Conservation (phyloP, 2,888 invertebrate genomes). For the Saturnia pavonia region DNA sequence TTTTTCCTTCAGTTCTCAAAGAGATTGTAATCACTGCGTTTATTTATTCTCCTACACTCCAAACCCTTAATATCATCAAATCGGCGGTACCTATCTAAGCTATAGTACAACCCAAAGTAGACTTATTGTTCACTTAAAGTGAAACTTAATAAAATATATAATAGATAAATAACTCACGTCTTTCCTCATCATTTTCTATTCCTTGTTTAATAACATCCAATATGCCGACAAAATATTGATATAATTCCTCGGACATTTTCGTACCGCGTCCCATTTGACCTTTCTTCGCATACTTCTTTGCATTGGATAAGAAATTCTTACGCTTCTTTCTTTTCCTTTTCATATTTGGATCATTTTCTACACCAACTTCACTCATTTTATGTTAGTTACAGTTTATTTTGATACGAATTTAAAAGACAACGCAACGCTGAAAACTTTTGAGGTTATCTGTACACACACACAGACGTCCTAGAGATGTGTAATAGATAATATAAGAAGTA, state of each 20-base stretch:
- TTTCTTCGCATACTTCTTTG: slow-evolving; percentile 88
- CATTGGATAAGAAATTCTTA: slow-evolving; percentile 86
- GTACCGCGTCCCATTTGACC: slow-evolving; percentile 87
- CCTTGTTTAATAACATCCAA: slow-evolving; percentile 86
- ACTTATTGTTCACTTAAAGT: not conserved
- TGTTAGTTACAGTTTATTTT: not conserved
- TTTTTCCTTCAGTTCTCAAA: too few species aligned
- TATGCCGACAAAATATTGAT: slow-evolving; percentile 89
- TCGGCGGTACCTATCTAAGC: too few species aligned
- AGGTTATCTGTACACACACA: too few species aligned
- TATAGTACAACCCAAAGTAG: not conserved
- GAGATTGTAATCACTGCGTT: too few species aligned
- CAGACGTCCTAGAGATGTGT: too few species aligned
- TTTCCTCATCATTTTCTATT: slow-evolving; percentile 86
- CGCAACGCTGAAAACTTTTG: slow-evolving; percentile 2
- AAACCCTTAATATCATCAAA: too few species aligned
- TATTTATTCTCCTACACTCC: too few species aligned
- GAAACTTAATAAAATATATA: not conserved
- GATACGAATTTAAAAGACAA: not conserved
- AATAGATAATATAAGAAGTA: too few species aligned
- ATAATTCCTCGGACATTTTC: slow-evolving; percentile 87
- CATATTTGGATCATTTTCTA: slow-evolving; percentile 49
- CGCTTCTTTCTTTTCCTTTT: slow-evolving; percentile 83
- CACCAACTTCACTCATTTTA: slow-evolving; percentile 56
- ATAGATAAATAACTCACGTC: slow-evolving; percentile 72